These are phyloP conservation scores for Silurus lanzhouensis DNA, from an alignment of 2,797 vertebrate species.

Conservation along the genomic window DNA sequence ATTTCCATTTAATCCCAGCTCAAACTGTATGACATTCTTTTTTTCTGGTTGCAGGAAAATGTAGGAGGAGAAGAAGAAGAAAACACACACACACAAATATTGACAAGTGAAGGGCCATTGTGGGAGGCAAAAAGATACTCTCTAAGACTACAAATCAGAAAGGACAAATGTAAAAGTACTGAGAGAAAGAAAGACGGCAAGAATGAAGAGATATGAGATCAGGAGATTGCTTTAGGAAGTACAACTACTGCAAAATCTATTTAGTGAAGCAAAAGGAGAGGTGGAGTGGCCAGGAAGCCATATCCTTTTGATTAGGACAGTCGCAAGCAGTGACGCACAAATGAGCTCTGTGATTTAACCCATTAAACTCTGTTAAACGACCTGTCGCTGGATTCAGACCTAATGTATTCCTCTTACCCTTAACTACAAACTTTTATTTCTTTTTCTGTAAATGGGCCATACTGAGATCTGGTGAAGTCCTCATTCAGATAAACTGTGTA, in stretches of 20 bases:
- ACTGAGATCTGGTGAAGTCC: neutral
- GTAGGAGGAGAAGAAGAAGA: neutral
- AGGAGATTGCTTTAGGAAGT: slow-evolving; percentile 52
- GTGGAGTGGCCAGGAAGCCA: slow-evolving; percentile 36
- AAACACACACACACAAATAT: slow-evolving; percentile 34
- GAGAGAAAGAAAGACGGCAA: slow-evolving; percentile 3
- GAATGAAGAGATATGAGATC: slow-evolving; percentile 27
- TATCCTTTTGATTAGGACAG: slow-evolving; percentile 17
- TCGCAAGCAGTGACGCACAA: neutral
- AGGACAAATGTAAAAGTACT: slow-evolving; percentile 7
- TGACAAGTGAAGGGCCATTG: slow-evolving; percentile 46
- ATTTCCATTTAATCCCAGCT: neutral
- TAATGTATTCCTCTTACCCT: neutral
- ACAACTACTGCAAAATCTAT: slow-evolving; percentile 45
- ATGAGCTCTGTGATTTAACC: slow-evolving; percentile 15
- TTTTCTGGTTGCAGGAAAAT: neutral
- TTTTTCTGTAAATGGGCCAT: neutral
- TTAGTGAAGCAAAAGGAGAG: slow-evolving; percentile 41
- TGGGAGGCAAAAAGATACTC: slow-evolving; percentile 41
- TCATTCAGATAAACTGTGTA: no score
- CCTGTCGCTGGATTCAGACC: neutral
- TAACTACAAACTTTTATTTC: no score
- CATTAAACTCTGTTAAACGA: neutral
- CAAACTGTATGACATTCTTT: neutral
- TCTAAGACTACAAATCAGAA: slow-evolving; percentile 32